Evolutionary conservation across 1,140 invertebrate species (phyloP).

Genomic region (Zaprionus gabonicus): DNA sequence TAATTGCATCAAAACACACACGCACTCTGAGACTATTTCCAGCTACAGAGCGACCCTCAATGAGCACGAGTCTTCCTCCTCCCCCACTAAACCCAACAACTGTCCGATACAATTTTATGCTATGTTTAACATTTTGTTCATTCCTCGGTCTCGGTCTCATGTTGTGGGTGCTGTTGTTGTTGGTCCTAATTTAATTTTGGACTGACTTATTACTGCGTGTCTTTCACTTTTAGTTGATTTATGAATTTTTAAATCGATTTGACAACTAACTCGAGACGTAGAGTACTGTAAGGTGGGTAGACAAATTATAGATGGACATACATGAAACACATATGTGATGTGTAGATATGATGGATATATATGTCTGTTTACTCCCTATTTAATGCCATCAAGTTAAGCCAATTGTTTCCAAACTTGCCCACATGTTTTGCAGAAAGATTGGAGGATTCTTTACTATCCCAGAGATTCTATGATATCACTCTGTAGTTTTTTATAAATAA

Average conservation of each 20-base stretch:
- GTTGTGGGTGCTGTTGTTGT: constrained; percentile 47
- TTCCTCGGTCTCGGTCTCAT: constrained; percentile 52
- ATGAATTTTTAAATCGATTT: constrained; percentile 82
- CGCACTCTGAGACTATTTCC: constrained; percentile 52
- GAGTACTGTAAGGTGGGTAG: background rate
- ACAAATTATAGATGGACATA: constrained; percentile 4
- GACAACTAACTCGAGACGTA: constrained; percentile 46
- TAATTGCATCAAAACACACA: constrained; percentile 77
- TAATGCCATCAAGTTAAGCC: background rate
- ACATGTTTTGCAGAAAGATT: background rate
- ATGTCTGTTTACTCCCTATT: background rate
- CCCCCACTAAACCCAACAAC: constrained; percentile 20
- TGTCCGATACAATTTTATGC: constrained; percentile 81
- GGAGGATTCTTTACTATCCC: background rate
- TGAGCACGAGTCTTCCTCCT: constrained; percentile 24
- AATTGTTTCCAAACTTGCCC: no score
- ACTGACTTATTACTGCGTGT: constrained; percentile 30
- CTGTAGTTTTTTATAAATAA: background rate
- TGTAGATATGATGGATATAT: background rate
- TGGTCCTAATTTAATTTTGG: constrained; percentile 70
- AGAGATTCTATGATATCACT: background rate
- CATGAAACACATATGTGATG: no score
- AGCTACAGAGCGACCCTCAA: constrained; percentile 49
- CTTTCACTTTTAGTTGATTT: constrained; percentile 70
- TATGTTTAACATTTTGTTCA: constrained; percentile 79